Percentiles rank a stretch among this genome's conserved stretches.
phyloP scores from a whole-genome alignment of 1,140 invertebrate species.

The Nomia melanderi region DNA sequence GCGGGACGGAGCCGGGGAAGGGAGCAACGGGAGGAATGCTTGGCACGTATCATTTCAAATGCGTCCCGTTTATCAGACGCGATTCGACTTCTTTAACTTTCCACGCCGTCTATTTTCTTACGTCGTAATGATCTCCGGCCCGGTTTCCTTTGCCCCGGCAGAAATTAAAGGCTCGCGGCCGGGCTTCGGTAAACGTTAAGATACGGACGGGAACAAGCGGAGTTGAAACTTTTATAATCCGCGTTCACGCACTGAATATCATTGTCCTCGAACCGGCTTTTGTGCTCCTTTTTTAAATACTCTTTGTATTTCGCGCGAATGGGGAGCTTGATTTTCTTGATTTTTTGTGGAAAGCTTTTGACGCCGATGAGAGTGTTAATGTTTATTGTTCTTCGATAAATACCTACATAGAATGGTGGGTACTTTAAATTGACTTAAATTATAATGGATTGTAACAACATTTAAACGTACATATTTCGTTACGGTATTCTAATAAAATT shows the following conservation, averaged over 20 bases:
- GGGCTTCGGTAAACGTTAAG: neutral
- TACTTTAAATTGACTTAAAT: no score
- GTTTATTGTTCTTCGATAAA: no score
- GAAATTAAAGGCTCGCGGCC: no score
- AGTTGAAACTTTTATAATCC: constrained; percentile 32
- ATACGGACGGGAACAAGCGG: neutral
- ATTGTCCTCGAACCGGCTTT: neutral
- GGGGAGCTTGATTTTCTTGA: no score
- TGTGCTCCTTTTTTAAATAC: neutral
- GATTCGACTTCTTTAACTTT: constrained; percentile 11
- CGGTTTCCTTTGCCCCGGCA: neutral
- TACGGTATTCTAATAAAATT: no score
- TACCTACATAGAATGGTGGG: no score
- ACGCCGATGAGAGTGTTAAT: no score
- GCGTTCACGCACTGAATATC: neutral
- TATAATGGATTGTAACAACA: no score
- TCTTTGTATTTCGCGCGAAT: no score
- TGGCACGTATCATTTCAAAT: constrained; percentile 38
- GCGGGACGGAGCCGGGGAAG: neutral
- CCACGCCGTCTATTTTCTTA: constrained; percentile 32
- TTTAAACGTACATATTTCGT: no score
- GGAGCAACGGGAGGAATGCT: neutral
- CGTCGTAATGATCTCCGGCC: constrained; percentile 31
- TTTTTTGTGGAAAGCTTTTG: no score
- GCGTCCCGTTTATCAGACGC: constrained; percentile 40